A percentile compares a stretch with the other conserved stretches of the same genome.
phyloP scores from a whole-genome alignment of 2,113 vertebrate genomes.

The Etheostoma spectabile region DNA sequence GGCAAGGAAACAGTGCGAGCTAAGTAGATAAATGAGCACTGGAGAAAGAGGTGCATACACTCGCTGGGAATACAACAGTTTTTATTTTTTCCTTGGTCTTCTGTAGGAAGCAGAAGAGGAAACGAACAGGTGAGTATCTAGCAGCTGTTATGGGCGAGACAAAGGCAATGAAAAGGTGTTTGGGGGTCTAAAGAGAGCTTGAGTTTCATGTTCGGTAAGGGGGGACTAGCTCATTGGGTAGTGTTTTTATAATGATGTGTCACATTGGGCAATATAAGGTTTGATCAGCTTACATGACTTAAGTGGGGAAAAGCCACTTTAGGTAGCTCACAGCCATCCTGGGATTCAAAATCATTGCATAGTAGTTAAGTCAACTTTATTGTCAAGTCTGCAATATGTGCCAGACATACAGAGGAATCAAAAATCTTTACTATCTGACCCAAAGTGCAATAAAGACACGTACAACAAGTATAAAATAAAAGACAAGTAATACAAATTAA shows the following conservation, averaged over 20 bases:
- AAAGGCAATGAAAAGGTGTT: background rate
- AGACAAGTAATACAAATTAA: no score
- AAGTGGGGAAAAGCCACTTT: background rate
- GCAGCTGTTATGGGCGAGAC: background rate
- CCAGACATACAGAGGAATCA: no score
- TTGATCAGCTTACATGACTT: background rate
- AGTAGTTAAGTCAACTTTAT: background rate
- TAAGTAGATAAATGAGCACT: slow-evolving; percentile 32
- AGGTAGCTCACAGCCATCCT: background rate
- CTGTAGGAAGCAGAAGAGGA: slow-evolving; percentile 71
- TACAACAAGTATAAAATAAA: no score
- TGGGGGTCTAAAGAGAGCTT: background rate
- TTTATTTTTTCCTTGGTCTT: slow-evolving; percentile 53
- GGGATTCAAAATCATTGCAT: background rate
- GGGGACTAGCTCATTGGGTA: background rate
- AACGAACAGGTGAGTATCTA: slow-evolving; percentile 68
- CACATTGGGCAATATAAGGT: background rate
- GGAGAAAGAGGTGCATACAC: slow-evolving; percentile 20
- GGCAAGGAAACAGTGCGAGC: background rate
- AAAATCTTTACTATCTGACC: no score
- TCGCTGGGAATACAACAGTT: slow-evolving; percentile 10
- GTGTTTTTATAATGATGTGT: background rate
- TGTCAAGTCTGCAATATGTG: no score
- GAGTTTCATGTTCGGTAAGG: background rate
- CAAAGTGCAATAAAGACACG: no score